Percentiles rank a stretch among this genome's conserved stretches.
Evolutionary conservation across 2,888 invertebrate species (phyloP).

Genomic region (Dryomyza anilis): DNA sequence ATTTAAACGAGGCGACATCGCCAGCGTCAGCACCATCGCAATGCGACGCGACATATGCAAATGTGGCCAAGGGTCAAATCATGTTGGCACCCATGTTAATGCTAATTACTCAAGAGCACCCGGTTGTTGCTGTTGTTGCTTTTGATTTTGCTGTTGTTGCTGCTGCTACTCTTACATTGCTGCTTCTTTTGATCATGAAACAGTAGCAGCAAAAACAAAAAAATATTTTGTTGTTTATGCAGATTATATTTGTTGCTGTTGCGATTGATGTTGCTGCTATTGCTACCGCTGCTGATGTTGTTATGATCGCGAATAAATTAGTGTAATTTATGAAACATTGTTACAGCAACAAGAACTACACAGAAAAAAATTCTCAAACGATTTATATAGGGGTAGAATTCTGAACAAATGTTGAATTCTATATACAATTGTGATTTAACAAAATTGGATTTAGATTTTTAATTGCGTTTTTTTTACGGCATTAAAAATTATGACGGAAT

Average conservation of each 20-base stretch:
- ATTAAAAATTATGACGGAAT: no score
- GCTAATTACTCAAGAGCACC: slow-evolving; percentile 22
- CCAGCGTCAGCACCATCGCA: not conserved
- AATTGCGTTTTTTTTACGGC: no score
- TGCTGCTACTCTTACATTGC: not conserved
- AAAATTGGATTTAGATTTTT: no score
- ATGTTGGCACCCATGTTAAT: slow-evolving; percentile 39
- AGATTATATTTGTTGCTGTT: not conserved
- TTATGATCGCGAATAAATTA: not conserved
- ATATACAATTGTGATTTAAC: no score
- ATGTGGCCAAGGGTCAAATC: slow-evolving; percentile 37
- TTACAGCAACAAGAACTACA: no score
- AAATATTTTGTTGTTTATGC: not conserved
- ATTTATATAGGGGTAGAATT: no score
- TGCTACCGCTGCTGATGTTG: not conserved
- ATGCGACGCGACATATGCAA: not conserved
- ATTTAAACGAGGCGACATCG: no score
- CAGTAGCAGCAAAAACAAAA: no score
- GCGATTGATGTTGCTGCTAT: not conserved
- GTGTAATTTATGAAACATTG: no score
- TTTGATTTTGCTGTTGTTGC: not conserved
- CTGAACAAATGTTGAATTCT: no score
- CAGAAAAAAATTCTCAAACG: no score
- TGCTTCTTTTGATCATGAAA: not conserved
- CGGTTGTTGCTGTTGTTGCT: not conserved